These are phyloP conservation scores for Latrodectus geometricus DNA, from an alignment of 1,140 invertebrate genomes.

Conservation along the genomic window DNA sequence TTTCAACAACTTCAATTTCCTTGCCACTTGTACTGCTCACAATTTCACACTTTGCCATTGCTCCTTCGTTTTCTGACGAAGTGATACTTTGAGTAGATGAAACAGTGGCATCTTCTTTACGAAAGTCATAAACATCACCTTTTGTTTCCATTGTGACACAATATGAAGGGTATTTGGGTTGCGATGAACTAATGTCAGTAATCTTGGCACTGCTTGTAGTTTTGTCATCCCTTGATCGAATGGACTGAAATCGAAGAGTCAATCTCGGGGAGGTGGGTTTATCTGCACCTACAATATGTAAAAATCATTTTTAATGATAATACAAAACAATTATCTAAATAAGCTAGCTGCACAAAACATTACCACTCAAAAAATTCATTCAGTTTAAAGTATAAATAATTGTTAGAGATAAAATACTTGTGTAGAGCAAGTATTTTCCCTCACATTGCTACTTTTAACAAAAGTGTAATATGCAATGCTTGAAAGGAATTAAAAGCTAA, in stretches of 20 bases:
- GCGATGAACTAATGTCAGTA: slow-evolving; percentile 58
- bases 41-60: slow-evolving; percentile 64
- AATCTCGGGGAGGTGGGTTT: slow-evolving; percentile 73
- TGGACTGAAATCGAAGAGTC: slow-evolving; percentile 74
- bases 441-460: too few relatives aligned
- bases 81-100: slow-evolving; percentile 43
- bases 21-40: slow-evolving; percentile 57
- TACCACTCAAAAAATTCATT: too few relatives aligned
- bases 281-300: slow-evolving; percentile 63
- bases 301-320: neutral
- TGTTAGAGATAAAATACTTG: too few relatives aligned
- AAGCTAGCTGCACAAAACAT: too few relatives aligned
- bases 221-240: slow-evolving; percentile 69
- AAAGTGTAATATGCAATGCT: too few relatives aligned
- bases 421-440: too few relatives aligned
- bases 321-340: too few relatives aligned
- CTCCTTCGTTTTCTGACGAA: slow-evolving; percentile 10
- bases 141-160: slow-evolving; percentile 64
- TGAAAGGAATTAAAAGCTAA: too few relatives aligned
- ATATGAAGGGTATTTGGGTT: slow-evolving; percentile 63
- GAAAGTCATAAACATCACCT: slow-evolving; percentile 57
- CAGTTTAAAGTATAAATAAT: too few relatives aligned
- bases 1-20: slow-evolving; percentile 44
- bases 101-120: slow-evolving; percentile 62
- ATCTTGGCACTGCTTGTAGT: slow-evolving; percentile 51